Base-by-base conservation (phyloP, 1,140 invertebrate species). In the Stenopsyche tienmushanensis region DNA sequence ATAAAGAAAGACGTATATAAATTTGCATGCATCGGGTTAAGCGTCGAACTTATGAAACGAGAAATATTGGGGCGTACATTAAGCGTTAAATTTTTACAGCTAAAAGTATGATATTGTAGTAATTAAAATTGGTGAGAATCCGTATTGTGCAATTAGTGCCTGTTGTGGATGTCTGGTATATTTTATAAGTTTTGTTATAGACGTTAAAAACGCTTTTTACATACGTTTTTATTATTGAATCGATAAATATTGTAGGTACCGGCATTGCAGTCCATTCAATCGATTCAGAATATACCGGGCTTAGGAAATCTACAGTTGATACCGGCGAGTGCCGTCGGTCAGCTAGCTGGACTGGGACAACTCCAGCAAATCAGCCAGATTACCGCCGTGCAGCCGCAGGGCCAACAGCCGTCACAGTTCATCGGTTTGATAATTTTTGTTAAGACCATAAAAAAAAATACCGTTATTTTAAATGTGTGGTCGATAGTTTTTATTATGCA, bases 291-390 rank as follows among this genome's bases (percentile, higher is more conserved):
- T 76, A 87, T 90, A 44, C 86, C 86, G 52, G 90, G 90, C 3
- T 71, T 92, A 13, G 90, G 90, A 21, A 90, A 90, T 71, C 88
- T 91, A 1, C 89, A 91, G 78, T 85, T 91, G 0, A 88, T 89
- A 49, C 85, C 86, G 1, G 84, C 84, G 0, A 81, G 78, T 65
- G 80, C 79, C 0, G 70, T 82, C 24, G 62, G 64, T 18, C 79
- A 77, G 47, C 74, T 2, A 72, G 73, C 57, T 55, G 72, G 70
- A 53, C 29, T 50, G 41, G 54, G 42, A 18, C 45, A 65, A 50
- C 25, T 70, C 9, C 63, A 65, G 44, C 64, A 65, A 39, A 10
- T 64, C 70, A 2, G 53, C 18, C 54, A 70, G 59, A 39, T 60
- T 44, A 21, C 58, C 29, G n/a, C 59, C 21, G 42, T 62, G 55